Evolutionary conservation across 2,888 invertebrate genomes (phyloP), one percentile per base, ranked within the genome.

Genomic region (Piscicola geometra): DNA sequence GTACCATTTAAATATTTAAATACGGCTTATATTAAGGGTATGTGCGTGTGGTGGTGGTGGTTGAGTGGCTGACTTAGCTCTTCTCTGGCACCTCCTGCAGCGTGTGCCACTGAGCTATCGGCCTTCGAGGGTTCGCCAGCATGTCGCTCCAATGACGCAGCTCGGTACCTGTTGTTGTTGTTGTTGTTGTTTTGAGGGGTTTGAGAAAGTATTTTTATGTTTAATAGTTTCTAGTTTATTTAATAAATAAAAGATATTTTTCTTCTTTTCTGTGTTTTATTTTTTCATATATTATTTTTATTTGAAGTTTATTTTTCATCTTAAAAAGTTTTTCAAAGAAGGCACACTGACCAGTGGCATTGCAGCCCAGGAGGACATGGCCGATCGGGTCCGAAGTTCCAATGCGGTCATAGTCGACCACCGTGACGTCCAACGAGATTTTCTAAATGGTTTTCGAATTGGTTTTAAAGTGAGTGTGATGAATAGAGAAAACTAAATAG

Each of bases 51-150:
- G n/a, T n/a, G n/a, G n/a, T n/a, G n/a, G n/a, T n/a, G n/a, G n/a
- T n/a, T n/a, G n/a, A n/a, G 18, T 1, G 9, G n/a, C 15, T 25
- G n/a, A 35, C 35, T 66, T 77, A 80, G 75, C 78, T 80, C 83
- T 86, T 98, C 95, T 86, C 98, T 93, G 82, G 97, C 92, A 87
- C 97, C 78, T 85, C 97, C 88, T 96, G 96, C 81, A 99, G 91
- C 80, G 98, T 97, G 86, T 99, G 99, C 99, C 99, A 99, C 87
- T 99, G 98, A 82, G 98, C 98, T 83, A 99, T 99, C 78, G 99
- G 99, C 86, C 99, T 91, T 84, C 99, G 90, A 67, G 99, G 99
- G 82, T 96, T 96, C 83, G 99, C 98, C 87, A 99, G 88, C 99
- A 99, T 99, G 87, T 99, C 99, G 80, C 97, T 97, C 99, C 99